Evolutionary conservation across 2,888 invertebrate genomes (phyloP).

Genomic region (Limnephilus marmoratus): DNA sequence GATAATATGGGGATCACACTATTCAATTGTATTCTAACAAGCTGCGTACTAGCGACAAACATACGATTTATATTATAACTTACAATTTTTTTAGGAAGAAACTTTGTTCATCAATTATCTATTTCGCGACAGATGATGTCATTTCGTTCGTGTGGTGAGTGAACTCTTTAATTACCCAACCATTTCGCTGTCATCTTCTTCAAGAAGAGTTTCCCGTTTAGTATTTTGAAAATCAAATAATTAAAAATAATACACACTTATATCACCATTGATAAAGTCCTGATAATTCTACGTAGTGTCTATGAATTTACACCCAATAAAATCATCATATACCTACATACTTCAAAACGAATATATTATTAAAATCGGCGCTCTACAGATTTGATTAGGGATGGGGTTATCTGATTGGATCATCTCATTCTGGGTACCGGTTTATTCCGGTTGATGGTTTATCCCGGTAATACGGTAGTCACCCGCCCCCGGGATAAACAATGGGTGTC

Average conservation of each 20-base stretch:
- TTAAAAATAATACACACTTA: neutral
- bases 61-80: too few species aligned
- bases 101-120: too few species aligned
- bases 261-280: neutral
- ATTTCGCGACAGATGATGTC: neutral
- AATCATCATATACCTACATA: neutral
- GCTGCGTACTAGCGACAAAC: too few species aligned
- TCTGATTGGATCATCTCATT: neutral
- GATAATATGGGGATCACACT: too few species aligned
- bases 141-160: neutral
- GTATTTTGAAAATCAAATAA: neutral
- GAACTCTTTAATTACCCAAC: neutral
- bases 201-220: neutral
- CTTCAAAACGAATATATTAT: slow-evolving; percentile 20
- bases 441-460: neutral
- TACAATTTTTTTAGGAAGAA: too few species aligned
- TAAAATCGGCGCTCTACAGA: slow-evolving; percentile 23
- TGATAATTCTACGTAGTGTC: neutral
- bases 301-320: neutral
- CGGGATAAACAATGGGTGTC: neutral
- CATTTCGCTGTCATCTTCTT: neutral
- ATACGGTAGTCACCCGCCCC: neutral
- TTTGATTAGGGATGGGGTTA: slow-evolving; percentile 37
- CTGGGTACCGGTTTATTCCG: slow-evolving; percentile 7
- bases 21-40: too few species aligned